Evolutionary conservation across 1,140 invertebrate species (phyloP), one percentile per base, ranked within the genome.

Genomic region (Pachypeltis micranthus): DNA sequence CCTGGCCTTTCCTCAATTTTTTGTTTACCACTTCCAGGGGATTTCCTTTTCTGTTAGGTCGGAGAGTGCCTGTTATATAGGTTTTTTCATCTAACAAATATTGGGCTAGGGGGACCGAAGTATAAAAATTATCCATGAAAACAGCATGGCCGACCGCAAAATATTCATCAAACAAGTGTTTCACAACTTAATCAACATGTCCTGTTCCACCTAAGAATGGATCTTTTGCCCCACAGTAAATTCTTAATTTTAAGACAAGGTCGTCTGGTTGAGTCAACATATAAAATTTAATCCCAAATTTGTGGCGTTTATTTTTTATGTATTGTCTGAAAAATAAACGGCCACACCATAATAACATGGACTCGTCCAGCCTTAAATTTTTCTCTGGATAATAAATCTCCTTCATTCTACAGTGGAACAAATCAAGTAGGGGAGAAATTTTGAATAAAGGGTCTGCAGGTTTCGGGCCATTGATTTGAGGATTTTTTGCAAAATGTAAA

Each of bases 281-380:
- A 62, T 69, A 75, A 21, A 72, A 55, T 68, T 75, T 75, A 21
- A 75, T 65, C 16, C 74, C 71, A 67, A 72, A 76, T 63, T 71
- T 69, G 56, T 73, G 67, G 44, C 67, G 66, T 66, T 76, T 76
- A 25, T 67, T 69, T n/a, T 72, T 70, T 25, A 75, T 74, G 64
- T 77, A 78, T 64, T 76, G 73, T 29, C 69, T 70, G 57, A 76
- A 72, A 19, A 47, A 54, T 25, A 76, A 61, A 10, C 73, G 62
- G 12, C 74, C 74, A 67, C 71, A 66, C 56, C 73, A 77, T 23
- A 68, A 66, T 12, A 75, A 62, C 29, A 76, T 72, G 23, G 66
- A 68, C 68, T 77, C 75, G 64, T 78, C 75, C n/a, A 77, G 68
- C 19, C 67, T 70, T 19, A 62, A 47, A 65, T 70, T 63, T 67